Conservation (phyloP, 1,140 invertebrate species). For the Drosophila willistoni region DNA sequence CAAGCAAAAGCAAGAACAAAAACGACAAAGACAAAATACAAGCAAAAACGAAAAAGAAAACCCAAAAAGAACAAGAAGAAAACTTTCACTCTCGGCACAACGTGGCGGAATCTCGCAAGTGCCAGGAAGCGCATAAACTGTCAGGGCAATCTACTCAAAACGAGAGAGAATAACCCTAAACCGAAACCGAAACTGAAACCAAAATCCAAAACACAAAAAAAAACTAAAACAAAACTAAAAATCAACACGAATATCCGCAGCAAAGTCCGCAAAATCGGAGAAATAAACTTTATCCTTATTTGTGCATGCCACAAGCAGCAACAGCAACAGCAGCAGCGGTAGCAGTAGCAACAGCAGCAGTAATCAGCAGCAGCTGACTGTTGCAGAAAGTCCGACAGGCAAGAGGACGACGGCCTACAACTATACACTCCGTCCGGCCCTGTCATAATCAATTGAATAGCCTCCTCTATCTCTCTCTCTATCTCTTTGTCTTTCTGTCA, state of each 20-base stretch:
- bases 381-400: slow-evolving; percentile 64
- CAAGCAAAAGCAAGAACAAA: slow-evolving; percentile 13
- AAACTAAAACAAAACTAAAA: slow-evolving; percentile 40
- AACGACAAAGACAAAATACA: slow-evolving; percentile 30
- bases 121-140: slow-evolving; percentile 76
- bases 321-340: slow-evolving; percentile 9
- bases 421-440: slow-evolving; percentile 42
- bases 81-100: slow-evolving; percentile 78
- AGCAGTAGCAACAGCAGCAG: slow-evolving; percentile 37
- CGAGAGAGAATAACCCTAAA: slow-evolving; percentile 8
- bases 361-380: slow-evolving; percentile 67
- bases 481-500: too few relatives aligned
- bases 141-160: slow-evolving; percentile 49
- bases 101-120: slow-evolving; percentile 69
- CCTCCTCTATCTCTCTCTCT: slow-evolving; percentile 16
- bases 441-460: slow-evolving; percentile 69
- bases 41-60: slow-evolving; percentile 15
- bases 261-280: slow-evolving; percentile 13
- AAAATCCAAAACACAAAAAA: slow-evolving; percentile 10
- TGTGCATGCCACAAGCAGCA: slow-evolving; percentile 53
- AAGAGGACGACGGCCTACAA: slow-evolving; percentile 11
- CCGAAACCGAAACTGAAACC: not conserved
- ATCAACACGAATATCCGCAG: slow-evolving; percentile 50
- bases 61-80: slow-evolving; percentile 15
- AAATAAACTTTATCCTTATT: slow-evolving; percentile 31